Percentiles rank a stretch among this genome's conserved stretches.
These are phyloP conservation scores for Lepus europaeus DNA, from an alignment of 2,113 vertebrate genomes.

Conservation along the genomic window DNA sequence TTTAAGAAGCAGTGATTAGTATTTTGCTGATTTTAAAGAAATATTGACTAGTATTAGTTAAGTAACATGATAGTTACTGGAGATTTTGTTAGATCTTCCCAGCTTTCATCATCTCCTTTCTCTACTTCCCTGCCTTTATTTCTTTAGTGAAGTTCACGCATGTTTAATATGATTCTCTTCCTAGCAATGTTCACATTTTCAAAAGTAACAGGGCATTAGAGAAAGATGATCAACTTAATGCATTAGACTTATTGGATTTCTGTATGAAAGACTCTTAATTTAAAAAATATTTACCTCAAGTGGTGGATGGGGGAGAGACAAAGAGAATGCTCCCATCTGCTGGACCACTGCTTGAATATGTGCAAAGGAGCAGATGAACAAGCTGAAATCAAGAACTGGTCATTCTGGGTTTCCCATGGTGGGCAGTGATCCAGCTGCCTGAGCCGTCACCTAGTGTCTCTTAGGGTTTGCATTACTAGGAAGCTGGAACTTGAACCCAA, in stretches of 20 bases:
- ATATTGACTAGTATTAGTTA: neutral
- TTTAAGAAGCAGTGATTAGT: neutral
- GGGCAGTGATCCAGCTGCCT: too few species aligned
- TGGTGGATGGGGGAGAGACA: too few species aligned
- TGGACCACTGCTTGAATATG: too few species aligned
- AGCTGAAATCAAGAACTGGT: too few species aligned
- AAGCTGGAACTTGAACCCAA: too few species aligned
- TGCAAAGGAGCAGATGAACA: too few species aligned
- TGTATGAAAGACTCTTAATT: neutral
- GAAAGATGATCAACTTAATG: neutral
- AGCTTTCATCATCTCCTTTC: neutral
- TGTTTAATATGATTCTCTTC: neutral
- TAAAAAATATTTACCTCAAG: too few species aligned
- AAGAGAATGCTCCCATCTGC: too few species aligned
- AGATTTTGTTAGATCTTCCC: neutral
- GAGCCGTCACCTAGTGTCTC: too few species aligned
- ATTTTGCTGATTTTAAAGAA: neutral
- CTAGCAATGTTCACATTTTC: neutral
- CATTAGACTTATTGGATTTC: neutral
- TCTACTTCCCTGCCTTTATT: neutral
- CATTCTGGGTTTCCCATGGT: too few species aligned
- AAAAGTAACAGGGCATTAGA: neutral
- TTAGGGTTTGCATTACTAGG: too few species aligned
- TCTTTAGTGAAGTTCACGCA: neutral
- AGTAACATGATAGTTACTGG: rapidly evolving